Base-by-base conservation (phyloP, 2,888 invertebrate species). In the Leptinotarsa rubiginosa region DNA sequence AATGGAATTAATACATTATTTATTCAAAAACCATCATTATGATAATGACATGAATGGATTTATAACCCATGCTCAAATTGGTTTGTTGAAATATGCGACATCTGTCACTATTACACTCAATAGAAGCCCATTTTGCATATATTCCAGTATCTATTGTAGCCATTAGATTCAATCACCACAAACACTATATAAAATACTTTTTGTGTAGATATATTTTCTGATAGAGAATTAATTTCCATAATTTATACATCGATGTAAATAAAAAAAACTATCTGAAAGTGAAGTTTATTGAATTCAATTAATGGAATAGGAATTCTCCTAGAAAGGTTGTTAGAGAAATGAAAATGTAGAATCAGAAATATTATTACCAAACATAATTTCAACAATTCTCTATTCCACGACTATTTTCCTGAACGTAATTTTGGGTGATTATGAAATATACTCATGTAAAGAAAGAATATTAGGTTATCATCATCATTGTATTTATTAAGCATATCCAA, bases 21-120 rank as follows among this genome's bases (percentile, higher is more conserved):
- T 62, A 31, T 59, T 20, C 59, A 59, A 59, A 62, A 31, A 62
- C 16, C 16, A 7, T 62, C 62, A n/a, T 20, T 62, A 31, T 62
- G 31, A 31, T 31, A 62, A 62, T 10, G 62, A 16, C 41, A 4
- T 18, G n/a, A 62, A 41, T 62, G 31, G n/a, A n/a, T 62, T 5
- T 4, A 62, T 62, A 31, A 7, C 7, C 10, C 41, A 41, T 41
- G 10, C 10, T 10, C 10, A 12, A 41, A 10, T 10, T 41, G 10
- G 10, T 62, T 15, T 16, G 16, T 31, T 1, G 16, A 7, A 56
- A 20, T 18, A 15, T 20, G 22, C 20, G 16, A 18, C 20, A 20
- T 18, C 20, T 20, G 10, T 12, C 18, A 18, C 12, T 56, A 18
- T 56, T 10, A 56, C 3, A 18, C 4, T 20, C 56, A 20, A 56